Evolutionary conservation across 2,797 vertebrate genomes (phyloP).

Genomic region (Poeciliopsis presidionis): DNA sequence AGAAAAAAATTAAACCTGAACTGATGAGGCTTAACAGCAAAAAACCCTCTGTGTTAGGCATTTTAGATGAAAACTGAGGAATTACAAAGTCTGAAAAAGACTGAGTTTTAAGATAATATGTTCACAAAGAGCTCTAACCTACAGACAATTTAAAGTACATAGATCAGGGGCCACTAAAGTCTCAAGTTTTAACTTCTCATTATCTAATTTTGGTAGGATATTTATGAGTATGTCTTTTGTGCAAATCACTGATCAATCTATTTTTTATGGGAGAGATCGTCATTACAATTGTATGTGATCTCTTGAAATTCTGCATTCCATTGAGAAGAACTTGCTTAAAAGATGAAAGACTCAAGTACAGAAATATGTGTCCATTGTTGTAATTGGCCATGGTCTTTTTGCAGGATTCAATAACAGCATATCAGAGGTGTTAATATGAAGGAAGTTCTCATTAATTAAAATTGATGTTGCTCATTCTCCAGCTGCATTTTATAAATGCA

Average conservation of each 20-base stretch:
- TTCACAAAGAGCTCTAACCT: constrained; percentile 41
- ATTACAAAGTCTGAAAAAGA: constrained; percentile 48
- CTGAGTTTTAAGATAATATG: constrained; percentile 47
- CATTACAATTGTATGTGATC: neutral
- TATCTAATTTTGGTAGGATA: constrained; percentile 36
- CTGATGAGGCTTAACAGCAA: constrained; percentile 29
- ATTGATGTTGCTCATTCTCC: constrained; percentile 7
- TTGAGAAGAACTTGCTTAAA: neutral
- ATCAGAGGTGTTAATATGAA: constrained; percentile 14
- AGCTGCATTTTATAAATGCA: constrained; percentile 1
- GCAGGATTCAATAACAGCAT: neutral
- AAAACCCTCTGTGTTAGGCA: constrained; percentile 40
- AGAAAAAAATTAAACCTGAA: constrained; percentile 25
- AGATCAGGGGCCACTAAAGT: constrained; percentile 20
- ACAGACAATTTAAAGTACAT: constrained; percentile 34
- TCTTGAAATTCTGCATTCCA: neutral
- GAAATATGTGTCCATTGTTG: neutral
- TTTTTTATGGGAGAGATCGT: neutral
- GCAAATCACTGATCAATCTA: constrained; percentile 7
- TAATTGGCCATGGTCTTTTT: too few relatives aligned
- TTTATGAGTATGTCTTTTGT: constrained; percentile 16
- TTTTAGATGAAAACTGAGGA: constrained; percentile 49
- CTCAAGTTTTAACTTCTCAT: constrained; percentile 35
- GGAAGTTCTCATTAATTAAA: constrained; percentile 16
- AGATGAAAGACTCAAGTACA: neutral